A percentile compares a stretch with the other conserved stretches of the same genome.
phyloP scores from a whole-genome alignment of 2,797 vertebrate genomes.

The Alcedo atthis region DNA sequence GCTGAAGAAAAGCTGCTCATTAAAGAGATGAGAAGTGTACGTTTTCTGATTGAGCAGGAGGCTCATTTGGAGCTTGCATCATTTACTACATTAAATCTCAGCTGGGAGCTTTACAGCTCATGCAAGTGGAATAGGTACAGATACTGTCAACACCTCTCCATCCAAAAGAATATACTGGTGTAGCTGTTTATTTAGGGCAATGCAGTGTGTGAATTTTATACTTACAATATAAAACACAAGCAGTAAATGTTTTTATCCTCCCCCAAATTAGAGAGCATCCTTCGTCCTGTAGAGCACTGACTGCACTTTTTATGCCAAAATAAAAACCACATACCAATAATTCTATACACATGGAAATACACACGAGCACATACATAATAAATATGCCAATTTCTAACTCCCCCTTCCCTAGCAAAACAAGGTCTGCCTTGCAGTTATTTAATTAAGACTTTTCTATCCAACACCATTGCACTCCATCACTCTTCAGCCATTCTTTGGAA shows the following conservation, averaged over 20 bases:
- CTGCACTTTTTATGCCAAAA: neutral
- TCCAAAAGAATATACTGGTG: neutral
- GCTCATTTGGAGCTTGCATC: neutral
- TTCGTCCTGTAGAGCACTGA: neutral
- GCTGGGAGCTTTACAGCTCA: neutral
- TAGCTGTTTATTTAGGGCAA: constrained; percentile 25
- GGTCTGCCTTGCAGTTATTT: neutral
- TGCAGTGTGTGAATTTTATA: neutral
- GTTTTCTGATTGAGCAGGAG: neutral
- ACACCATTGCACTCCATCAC: neutral
- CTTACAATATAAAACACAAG: neutral
- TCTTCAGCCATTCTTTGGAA: neutral
- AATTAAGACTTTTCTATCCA: neutral
- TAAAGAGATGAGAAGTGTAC: neutral
- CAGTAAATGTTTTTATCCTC: constrained; percentile 7
- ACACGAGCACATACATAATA: neutral
- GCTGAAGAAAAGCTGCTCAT: constrained; percentile 3
- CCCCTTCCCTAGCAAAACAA: neutral
- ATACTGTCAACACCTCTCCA: constrained; percentile 27
- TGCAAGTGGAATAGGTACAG: constrained; percentile 18
- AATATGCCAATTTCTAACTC: neutral
- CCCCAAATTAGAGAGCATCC: neutral
- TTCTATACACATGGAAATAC: neutral
- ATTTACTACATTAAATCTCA: constrained; percentile 18
- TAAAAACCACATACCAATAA: fast-evolving